These are phyloP conservation scores for Semnopithecus entellus DNA, from an alignment of 2,113 vertebrate species.

Conservation along the genomic window DNA sequence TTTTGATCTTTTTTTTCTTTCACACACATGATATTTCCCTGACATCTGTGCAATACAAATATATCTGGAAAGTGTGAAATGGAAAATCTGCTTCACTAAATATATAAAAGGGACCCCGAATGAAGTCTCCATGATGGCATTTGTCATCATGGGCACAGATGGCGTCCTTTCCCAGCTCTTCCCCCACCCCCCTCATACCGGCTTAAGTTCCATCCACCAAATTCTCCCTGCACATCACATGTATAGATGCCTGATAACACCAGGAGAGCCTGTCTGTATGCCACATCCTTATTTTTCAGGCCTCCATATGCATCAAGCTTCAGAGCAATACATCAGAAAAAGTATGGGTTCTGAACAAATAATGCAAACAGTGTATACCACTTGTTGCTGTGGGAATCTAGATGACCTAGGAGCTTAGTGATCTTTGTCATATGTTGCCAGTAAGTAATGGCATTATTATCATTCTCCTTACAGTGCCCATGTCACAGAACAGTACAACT, in stretches of 20 bases:
- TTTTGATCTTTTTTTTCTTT: constrained; percentile 57
- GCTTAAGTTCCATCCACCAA: constrained; percentile 51
- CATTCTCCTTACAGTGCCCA: neutral
- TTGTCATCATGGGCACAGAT: constrained; percentile 65
- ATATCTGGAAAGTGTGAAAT: constrained; percentile 81
- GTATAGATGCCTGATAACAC: neutral
- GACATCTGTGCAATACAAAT: constrained; percentile 83
- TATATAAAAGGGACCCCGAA: constrained; percentile 70
- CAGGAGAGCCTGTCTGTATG: neutral
- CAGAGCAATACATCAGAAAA: neutral
- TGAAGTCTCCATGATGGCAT: constrained; percentile 62
- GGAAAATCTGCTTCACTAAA: constrained; percentile 74
- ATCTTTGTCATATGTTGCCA: neutral
- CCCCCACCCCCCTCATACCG: neutral
- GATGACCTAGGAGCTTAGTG: neutral
- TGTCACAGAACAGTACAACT: neutral
- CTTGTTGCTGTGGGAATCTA: constrained; percentile 28
- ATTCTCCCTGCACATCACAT: constrained; percentile 9
- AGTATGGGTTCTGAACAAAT: neutral
- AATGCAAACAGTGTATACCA: neutral
- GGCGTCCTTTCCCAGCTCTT: constrained; percentile 1
- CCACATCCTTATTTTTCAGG: constrained; percentile 6
- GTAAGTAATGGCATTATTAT: neutral
- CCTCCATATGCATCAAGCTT: neutral
- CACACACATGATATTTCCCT: constrained; percentile 71